A percentile compares a stretch with the other conserved stretches of the same genome.
phyloP scores from a whole-genome alignment of 2,797 vertebrate species.

The Setipinna tenuifilis region DNA sequence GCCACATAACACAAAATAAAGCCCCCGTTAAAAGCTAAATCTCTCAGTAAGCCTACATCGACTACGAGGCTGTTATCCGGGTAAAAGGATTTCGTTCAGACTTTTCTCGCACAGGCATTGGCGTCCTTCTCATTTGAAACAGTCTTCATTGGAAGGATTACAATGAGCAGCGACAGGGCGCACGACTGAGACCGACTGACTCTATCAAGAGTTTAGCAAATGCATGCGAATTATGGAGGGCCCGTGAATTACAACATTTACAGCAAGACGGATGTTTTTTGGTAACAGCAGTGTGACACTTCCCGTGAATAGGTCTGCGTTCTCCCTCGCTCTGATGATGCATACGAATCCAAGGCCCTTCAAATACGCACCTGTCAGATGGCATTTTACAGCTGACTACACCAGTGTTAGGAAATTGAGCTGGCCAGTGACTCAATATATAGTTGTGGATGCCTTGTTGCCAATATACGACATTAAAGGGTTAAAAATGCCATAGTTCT shows the following conservation, averaged over 20 bases:
- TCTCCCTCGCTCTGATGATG: background rate
- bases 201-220: background rate
- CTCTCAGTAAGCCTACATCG: constrained; percentile 62
- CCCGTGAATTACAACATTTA: background rate
- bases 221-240: background rate
- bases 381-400: background rate
- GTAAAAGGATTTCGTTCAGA: constrained; percentile 67
- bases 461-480: background rate
- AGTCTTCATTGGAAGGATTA: constrained; percentile 65
- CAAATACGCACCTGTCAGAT: background rate
- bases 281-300: background rate
- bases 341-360: background rate
- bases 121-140: constrained; percentile 53
- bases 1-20: constrained; percentile 46
- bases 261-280: background rate
- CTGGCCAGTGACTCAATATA: background rate
- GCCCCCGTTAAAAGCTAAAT: constrained; percentile 64
- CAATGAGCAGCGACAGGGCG: constrained; percentile 53
- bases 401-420: background rate
- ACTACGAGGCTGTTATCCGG: constrained; percentile 63
- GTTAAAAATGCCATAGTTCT: too few relatives aligned
- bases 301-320: too few relatives aligned
- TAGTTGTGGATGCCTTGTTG: background rate
- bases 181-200: background rate
- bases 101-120: constrained; percentile 45